Conservation (phyloP, 1,140 invertebrate genomes). For the Tachypleus tridentatus region DNA sequence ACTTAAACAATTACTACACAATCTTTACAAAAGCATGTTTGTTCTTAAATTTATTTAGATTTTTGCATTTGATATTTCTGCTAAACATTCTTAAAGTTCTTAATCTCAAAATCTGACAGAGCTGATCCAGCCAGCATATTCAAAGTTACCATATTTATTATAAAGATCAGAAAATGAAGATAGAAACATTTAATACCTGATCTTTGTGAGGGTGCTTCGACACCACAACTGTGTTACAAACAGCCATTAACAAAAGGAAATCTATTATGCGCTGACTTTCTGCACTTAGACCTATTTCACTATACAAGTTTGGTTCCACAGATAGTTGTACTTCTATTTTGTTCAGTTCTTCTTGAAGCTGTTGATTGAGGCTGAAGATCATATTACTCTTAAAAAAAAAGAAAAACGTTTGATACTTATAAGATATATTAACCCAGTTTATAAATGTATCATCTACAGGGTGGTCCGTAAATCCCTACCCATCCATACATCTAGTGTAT, state of each 20-base stretch:
- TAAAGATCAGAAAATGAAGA: neutral
- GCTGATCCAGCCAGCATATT: too few relatives aligned
- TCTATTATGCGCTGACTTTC: conserved; percentile 52
- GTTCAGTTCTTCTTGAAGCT: conserved; percentile 52
- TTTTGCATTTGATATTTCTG: conserved; percentile 22
- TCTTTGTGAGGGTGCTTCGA: conserved; percentile 78
- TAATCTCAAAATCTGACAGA: conserved; percentile 36
- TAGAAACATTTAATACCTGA: conserved; percentile 36
- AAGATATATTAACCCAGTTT: too few relatives aligned
- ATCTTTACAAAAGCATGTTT: too few relatives aligned
- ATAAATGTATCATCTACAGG: too few relatives aligned
- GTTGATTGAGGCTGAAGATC: conserved; percentile 46
- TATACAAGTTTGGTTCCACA: neutral
- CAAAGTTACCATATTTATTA: too few relatives aligned
- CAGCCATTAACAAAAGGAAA: conserved; percentile 78
- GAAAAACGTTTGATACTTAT: too few relatives aligned
- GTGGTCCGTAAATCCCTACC: too few relatives aligned
- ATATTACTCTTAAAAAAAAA: too few relatives aligned
- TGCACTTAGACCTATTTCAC: neutral
- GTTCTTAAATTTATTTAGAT: conserved; percentile 32
- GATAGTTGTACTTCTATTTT: conserved; percentile 24
- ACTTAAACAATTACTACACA: too few relatives aligned
- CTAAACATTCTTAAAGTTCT: conserved; percentile 46
- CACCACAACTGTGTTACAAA: conserved; percentile 95
- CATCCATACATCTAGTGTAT: too few relatives aligned